These are phyloP conservation scores for Australoheros facetus DNA, from an alignment of 2,797 vertebrate genomes.

Conservation along the genomic window DNA sequence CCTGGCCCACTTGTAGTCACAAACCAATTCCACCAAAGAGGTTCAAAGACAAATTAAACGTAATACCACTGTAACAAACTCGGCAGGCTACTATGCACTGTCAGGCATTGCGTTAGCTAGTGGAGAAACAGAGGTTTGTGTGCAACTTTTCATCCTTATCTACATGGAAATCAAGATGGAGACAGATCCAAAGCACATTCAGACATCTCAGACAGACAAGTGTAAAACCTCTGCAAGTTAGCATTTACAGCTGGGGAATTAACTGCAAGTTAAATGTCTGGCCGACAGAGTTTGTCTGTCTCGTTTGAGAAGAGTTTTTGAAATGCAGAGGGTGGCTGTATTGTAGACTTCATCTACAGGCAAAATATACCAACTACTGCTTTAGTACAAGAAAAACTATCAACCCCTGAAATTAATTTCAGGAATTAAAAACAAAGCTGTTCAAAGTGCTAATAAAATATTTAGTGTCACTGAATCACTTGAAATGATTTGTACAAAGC, in stretches of 20 bases:
- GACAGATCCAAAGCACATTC: slow-evolving; percentile 32
- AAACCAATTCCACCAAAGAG: slow-evolving; percentile 78
- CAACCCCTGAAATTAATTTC: slow-evolving; percentile 53
- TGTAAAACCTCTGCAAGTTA: slow-evolving; percentile 39
- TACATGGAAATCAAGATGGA: slow-evolving; percentile 59
- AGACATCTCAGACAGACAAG: slow-evolving; percentile 24
- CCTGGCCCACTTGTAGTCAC: slow-evolving; percentile 55
- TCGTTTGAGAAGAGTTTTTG: slow-evolving; percentile 62
- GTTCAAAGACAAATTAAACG: slow-evolving; percentile 78
- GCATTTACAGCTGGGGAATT: slow-evolving; percentile 60
- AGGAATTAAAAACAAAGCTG: slow-evolving; percentile 14
- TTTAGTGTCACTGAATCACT: slow-evolving; percentile 21
- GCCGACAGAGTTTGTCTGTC: slow-evolving; percentile 45
- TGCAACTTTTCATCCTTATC: slow-evolving; percentile 62
- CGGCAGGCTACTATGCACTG: slow-evolving; percentile 32
- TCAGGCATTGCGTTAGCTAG: slow-evolving; percentile 31
- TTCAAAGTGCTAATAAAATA: slow-evolving; percentile 19
- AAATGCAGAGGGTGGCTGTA: slow-evolving; percentile 65
- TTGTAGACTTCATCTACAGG: slow-evolving; percentile 52
- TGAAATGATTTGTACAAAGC: slow-evolving; percentile 5
- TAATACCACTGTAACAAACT: slow-evolving; percentile 72
- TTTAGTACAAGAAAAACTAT: slow-evolving; percentile 54
- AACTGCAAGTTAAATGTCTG: slow-evolving; percentile 38
- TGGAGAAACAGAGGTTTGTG: slow-evolving; percentile 30
- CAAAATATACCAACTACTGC: slow-evolving; percentile 26